Base-by-base conservation (phyloP, 2,797 vertebrate species). In the Heteromormyrus szaboi region DNA sequence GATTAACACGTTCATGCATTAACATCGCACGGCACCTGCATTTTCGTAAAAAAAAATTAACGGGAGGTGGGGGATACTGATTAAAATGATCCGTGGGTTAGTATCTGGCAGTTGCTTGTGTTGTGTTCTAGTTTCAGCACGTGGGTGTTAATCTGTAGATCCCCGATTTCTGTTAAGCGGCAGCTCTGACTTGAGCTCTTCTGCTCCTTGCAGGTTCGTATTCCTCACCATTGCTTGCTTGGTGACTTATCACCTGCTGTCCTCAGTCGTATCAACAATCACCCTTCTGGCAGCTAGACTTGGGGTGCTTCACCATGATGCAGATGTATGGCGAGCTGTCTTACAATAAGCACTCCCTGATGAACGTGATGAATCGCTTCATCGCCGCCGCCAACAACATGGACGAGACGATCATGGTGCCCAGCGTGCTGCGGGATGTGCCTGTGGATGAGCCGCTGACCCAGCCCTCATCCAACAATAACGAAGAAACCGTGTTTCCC, bases 371-470 rank as follows among this genome's bases (percentile, higher is more conserved):
- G 96, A 95, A 96, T 93, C 95, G 95, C 91, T 97, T 97, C 92
- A 96, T 97, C 0, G 96, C 96, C 0, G 96, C 96, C 0, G 93
- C 96, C 91, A 97, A 96, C 94, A 96, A 96, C 94, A 97, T 97
- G 96, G 95, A 96, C n/a, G 96, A 96, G 90, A 97, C 96, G 89
- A 96, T 97, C 93, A 96, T 97, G 95, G 95, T 97, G 92, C 96
- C 96, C 11, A 97, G 93, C 93, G 91, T 97, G 87, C 93, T 96
- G 92, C 90, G 95, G 62, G 96, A 97, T 50, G 33, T 97, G 85
- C 96, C 96, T 0, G 93, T 97, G 91, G 95, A 96, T 88, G 96
- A 96, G 79, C 94, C 93, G 89, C 91, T 89, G 4, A 86, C 56
- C 41, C 86, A 90, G 4, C 19, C 88, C 5, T 19, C 88, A 0